Evolutionary conservation across 2,797 vertebrate genomes (phyloP).

Genomic region (Leptoclinus maculatus): DNA sequence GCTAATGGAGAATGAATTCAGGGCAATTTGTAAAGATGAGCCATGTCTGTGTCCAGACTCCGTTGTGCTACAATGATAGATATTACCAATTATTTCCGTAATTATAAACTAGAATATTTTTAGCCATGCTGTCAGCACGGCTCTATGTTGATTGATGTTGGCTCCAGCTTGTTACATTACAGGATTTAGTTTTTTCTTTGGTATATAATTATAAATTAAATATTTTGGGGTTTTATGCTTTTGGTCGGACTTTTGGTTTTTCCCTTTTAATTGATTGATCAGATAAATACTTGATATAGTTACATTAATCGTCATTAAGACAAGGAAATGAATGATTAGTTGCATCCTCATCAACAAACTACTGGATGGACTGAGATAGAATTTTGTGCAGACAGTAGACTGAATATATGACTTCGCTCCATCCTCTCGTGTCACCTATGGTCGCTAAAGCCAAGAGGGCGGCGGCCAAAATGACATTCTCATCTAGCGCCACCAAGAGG

Average conservation of each 20-base stretch:
- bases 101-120: not conserved
- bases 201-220: not conserved
- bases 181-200: not conserved
- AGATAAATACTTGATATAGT: too few relatives aligned
- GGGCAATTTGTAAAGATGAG: conserved; percentile 12
- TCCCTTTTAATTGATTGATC: not conserved
- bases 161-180: too few relatives aligned
- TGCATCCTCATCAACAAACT: not conserved
- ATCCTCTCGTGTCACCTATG: too few relatives aligned
- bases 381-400: too few relatives aligned
- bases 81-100: not conserved
- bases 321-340: too few relatives aligned
- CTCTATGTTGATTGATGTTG: not conserved
- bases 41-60: conserved; percentile 14
- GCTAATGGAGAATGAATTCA: conserved; percentile 44
- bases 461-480: not conserved
- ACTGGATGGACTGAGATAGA: not conserved
- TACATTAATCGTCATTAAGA: not conserved
- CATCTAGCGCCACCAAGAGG: not conserved
- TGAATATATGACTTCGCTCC: too few relatives aligned
- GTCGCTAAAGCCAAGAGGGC: too few relatives aligned
- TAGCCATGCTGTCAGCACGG: not conserved
- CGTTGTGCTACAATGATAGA: conserved; percentile 11
- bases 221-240: not conserved
- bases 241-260: not conserved